A percentile compares a stretch with the other conserved stretches of the same genome.
These are phyloP conservation scores for Pharmacophagus antenor DNA, from an alignment of 2,888 invertebrate genomes.

Conservation along the genomic window DNA sequence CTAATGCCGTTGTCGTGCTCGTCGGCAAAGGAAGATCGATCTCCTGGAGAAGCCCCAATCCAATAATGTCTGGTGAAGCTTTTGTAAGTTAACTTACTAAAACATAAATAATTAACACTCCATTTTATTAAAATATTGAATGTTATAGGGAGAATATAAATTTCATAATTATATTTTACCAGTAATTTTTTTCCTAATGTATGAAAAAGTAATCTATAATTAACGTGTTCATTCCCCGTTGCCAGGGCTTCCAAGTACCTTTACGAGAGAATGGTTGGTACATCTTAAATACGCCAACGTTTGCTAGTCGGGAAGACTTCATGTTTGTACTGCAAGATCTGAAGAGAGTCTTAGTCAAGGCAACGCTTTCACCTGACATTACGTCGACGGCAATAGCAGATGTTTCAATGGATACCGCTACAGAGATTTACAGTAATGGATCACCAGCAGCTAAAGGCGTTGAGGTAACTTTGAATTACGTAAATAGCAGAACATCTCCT, in stretches of 20 bases:
- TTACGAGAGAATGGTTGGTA: slow-evolving; percentile 85
- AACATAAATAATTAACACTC: not conserved
- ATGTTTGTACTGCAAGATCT: slow-evolving; percentile 92
- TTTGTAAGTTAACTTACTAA: slow-evolving; percentile 80
- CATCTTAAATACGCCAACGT: slow-evolving; percentile 48
- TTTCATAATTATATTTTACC: too few relatives aligned
- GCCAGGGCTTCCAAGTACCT: slow-evolving; percentile 82
- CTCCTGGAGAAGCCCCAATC: slow-evolving; percentile 85
- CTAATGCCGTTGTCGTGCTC: slow-evolving; percentile 91
- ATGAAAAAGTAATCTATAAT: too few relatives aligned
- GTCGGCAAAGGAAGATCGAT: slow-evolving; percentile 88
- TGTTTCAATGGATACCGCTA: slow-evolving; percentile 92
- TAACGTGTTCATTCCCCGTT: slow-evolving; percentile 20
- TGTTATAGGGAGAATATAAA: not conserved
- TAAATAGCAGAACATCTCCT: too few relatives aligned
- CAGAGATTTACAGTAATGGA: slow-evolving; percentile 80
- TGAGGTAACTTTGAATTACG: slow-evolving; percentile 85
- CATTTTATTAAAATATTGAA: not conserved
- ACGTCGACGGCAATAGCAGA: slow-evolving; percentile 88
- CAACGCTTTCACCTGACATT: slow-evolving; percentile 82
- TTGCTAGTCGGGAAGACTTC: slow-evolving; percentile 87
- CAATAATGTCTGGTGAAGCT: slow-evolving; percentile 76
- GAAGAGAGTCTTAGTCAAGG: slow-evolving; percentile 90
- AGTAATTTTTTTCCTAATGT: too few relatives aligned
- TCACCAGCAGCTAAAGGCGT: slow-evolving; percentile 86